Percentiles rank a stretch among this genome's conserved stretches.
Conservation (phyloP, 2,797 vertebrate species). For the Rhinoraja longicauda region DNA sequence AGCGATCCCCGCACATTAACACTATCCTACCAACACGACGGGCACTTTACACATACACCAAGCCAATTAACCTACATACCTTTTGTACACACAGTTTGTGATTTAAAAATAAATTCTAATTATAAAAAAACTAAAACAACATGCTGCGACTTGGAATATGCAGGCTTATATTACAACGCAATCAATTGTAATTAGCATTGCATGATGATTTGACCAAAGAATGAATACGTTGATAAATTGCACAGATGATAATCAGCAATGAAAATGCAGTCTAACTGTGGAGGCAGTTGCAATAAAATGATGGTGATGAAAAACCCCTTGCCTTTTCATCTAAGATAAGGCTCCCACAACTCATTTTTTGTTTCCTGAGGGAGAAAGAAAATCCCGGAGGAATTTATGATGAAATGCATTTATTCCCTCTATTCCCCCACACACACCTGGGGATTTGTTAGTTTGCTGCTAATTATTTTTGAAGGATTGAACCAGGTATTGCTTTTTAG, state of each 20-base stretch:
- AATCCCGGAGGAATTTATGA: not conserved
- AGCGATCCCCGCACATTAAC: no score
- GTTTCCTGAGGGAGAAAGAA: not conserved
- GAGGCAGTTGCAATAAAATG: not conserved
- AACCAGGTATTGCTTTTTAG: not conserved
- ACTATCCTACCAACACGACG: no score
- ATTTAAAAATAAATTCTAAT: not conserved
- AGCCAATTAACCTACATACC: no score
- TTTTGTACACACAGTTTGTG: no score
- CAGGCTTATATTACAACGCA: not conserved
- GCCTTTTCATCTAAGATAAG: not conserved
- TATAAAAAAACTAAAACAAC: not conserved
- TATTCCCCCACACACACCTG: not conserved
- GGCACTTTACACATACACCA: no score
- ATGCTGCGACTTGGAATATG: not conserved
- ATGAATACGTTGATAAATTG: not conserved
- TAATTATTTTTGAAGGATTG: constrained; percentile 33
- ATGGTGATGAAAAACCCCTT: not conserved
- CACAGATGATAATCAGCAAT: not conserved
- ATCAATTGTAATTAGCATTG: not conserved
- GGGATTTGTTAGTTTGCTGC: constrained; percentile 16
- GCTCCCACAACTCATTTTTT: not conserved
- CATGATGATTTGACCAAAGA: not conserved
- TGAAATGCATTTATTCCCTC: constrained; percentile 17
- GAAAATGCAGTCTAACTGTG: not conserved